These are phyloP conservation scores for Unio pictorum DNA, from an alignment of 2,888 invertebrate species.

Conservation along the genomic window DNA sequence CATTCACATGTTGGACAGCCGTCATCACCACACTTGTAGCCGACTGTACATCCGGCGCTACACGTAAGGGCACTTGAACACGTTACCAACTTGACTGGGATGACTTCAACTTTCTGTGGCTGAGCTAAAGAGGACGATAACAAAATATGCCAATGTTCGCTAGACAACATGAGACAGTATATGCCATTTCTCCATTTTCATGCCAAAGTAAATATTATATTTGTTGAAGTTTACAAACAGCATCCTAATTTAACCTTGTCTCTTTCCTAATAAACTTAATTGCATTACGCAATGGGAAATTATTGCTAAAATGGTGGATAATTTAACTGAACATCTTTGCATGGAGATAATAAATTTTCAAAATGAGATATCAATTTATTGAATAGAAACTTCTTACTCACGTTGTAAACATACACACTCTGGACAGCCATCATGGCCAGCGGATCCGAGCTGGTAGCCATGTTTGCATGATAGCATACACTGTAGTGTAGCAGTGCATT, in stretches of 20 bases:
- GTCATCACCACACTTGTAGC: slow-evolving; percentile 36
- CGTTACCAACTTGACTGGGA: slow-evolving; percentile 21
- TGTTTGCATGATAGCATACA: slow-evolving; percentile 38
- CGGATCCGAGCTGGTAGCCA: slow-evolving; percentile 35
- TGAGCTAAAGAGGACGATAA: slow-evolving; percentile 11
- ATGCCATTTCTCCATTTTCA: no score
- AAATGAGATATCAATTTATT: no score
- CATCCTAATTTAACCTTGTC: no score
- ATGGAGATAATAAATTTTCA: no score
- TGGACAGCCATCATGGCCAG: slow-evolving; percentile 36
- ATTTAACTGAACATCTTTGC: no score
- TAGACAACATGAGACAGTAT: background rate
- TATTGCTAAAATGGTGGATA: no score
- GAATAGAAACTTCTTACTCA: slow-evolving; percentile 6
- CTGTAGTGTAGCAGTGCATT: slow-evolving; percentile 35
- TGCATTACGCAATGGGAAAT: no score
- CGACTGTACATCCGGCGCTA: slow-evolving; percentile 32
- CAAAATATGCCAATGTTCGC: background rate
- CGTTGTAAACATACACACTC: slow-evolving; percentile 32
- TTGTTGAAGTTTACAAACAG: no score
- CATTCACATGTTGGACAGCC: slow-evolving; percentile 45
- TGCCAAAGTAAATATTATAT: no score
- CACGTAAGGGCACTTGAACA: slow-evolving; percentile 30
- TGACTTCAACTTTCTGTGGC: slow-evolving; percentile 15
- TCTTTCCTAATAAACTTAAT: no score